phyloP scores from a whole-genome alignment of 2,113 vertebrate species.

The Odobenus rosmarus region DNA sequence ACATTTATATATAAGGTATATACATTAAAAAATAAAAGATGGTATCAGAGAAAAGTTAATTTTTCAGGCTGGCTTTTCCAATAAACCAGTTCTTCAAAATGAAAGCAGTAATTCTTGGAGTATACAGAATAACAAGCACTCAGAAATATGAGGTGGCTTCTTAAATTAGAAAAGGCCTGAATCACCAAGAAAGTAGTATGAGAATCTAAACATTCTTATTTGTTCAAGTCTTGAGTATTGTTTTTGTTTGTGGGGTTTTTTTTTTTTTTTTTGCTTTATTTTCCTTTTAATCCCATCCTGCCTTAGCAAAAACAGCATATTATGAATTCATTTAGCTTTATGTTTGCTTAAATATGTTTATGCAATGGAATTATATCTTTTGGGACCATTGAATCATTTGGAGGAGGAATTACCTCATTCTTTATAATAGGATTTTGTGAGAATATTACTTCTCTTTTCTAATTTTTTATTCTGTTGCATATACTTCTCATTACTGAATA shows the following conservation, averaged over 20 bases:
- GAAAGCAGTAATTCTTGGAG: slow-evolving; percentile 34
- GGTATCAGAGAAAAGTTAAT: slow-evolving; percentile 61
- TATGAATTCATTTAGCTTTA: slow-evolving; percentile 80
- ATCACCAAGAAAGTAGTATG: not conserved
- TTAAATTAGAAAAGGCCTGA: slow-evolving; percentile 29
- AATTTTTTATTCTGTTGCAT: slow-evolving; percentile 60
- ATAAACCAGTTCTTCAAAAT: slow-evolving; percentile 35
- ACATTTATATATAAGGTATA: not conserved
- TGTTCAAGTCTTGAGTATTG: slow-evolving; percentile 20
- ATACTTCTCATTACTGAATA: slow-evolving; percentile 33
- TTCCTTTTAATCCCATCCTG: slow-evolving; percentile 50
- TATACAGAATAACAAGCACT: not conserved
- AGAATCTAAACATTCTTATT: not conserved
- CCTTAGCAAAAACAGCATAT: slow-evolving; percentile 54
- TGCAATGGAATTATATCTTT: slow-evolving; percentile 76
- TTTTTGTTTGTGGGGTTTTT: not conserved
- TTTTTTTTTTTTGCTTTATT: not conserved
- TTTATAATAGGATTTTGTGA: slow-evolving; percentile 73
- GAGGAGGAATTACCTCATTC: slow-evolving; percentile 69
- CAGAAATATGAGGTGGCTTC: slow-evolving; percentile 45
- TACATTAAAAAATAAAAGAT: not conserved
- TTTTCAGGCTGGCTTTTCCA: slow-evolving; percentile 52
- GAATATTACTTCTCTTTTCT: slow-evolving; percentile 70
- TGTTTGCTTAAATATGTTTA: slow-evolving; percentile 76
- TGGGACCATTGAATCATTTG: slow-evolving; percentile 67